Base-by-base conservation (phyloP, 2,888 invertebrate species). In the Diaperis boleti region DNA sequence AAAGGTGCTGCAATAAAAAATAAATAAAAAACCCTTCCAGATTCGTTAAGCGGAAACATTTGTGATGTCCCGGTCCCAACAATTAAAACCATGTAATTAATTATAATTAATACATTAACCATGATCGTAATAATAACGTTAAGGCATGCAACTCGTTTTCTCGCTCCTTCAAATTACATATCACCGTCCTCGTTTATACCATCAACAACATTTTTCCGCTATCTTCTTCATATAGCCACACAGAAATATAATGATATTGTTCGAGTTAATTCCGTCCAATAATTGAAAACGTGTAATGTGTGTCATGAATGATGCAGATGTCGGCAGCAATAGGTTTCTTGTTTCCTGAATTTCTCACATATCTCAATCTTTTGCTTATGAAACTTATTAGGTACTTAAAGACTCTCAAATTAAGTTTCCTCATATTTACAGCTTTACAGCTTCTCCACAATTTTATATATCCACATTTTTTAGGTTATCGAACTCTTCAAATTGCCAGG, bases 241-340 rank as follows among this genome's bases (percentile, higher is more conserved):
- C 33, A 49, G 10, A 49, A 49, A 33, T 35, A 35, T 49, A 49
- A 49, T 49, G 35, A 49, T 10, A 49, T 18, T 35, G 35, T 49
- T 29, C 15, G 26, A 22, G 13, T 29, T 45, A 45, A 45, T 45
- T 45, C 7, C 33, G 33, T 26, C 35, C 49, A 11, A 20, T 49
- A 49, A 49, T 33, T 33, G 45, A 49, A 47, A 49, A 35, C 52
- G 39, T 52, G 52, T 52, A 52, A 52, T 52, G 52, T 52, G 52
- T 39, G 39, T 52, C 52, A 52, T 52, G 52, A 52, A 52, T 39
- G 52, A 52, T 52, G 52, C 52, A 52, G 52, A 52, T 52, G 52
- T 18, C 52, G 39, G 35, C 47, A 45, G 10, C 15, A n/a, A n/a
- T n/a, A n/a, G n/a, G n/a, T n/a, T n/a, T n/a, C n/a, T n/a, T n/a